Base-by-base conservation (phyloP, 2,113 vertebrate genomes). In the Oophaga pumilio region DNA sequence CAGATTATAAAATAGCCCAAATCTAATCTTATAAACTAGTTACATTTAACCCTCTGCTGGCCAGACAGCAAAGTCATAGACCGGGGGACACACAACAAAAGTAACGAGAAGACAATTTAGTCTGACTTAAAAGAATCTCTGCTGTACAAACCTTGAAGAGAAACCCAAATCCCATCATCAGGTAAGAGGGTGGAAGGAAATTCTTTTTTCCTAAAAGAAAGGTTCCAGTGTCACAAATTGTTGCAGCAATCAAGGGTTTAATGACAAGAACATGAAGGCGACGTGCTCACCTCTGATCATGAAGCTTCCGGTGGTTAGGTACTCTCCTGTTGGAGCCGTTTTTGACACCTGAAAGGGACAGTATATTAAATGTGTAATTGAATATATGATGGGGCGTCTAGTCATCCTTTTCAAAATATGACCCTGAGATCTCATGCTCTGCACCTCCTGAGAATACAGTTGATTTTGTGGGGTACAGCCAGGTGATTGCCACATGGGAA, bases 121-220 rank as follows among this genome's bases (percentile, higher is more conserved):
- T 28, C n/a, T 14, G 18, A 52, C 12, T 18, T 33, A 80, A 26
- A n/a, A 4, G 1, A 26, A 49, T 82, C 62, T 52, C 13, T 13
- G 2, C 66, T 14, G 26, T 69, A 76, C 87, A 28, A 17, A 88
- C 98, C 97, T 99, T 99, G 80, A 99, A 99, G 68, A 99, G 94
- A 93, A 99, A 99, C 88, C 97, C 97, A 76, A 99, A 99, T 8
- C 98, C 98, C 98, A 99, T 98, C 93, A 99, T 98, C 91, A 99
- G 92, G 90, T 99, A 99, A 0, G 98, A 99, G 2, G 98, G 98
- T 4, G 98, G 98, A 85, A 99, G 95, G 33, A 97, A 99, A 92
- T 99, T 99, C 93, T 99, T 99, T 92, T 99, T 99, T 90, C 98
- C 98, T 99, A 91, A 9, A 89, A 91, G 62, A 93, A 82, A 53